phyloP scores from a whole-genome alignment of 2,888 invertebrate genomes.

The Cosmorhoe ocellata region DNA sequence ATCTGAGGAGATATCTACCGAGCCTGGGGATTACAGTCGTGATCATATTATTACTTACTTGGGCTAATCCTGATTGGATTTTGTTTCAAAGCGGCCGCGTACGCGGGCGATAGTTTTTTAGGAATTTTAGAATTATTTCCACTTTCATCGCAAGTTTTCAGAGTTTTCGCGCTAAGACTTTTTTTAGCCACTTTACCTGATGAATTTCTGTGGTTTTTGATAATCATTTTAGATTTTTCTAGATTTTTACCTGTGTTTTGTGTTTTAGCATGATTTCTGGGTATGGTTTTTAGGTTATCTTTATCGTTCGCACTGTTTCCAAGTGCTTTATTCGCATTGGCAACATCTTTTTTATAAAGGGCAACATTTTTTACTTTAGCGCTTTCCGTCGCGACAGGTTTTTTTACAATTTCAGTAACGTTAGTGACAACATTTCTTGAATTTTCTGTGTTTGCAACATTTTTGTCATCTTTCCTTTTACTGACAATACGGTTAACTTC shows the following conservation, averaged over 20 bases:
- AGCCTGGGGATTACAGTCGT: no score
- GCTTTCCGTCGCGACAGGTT: no score
- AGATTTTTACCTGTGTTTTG: background rate
- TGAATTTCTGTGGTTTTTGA: constrained; percentile 14
- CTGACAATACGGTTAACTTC: no score
- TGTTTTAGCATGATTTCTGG: background rate
- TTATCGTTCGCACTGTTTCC: no score
- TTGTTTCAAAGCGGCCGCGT: constrained; percentile 38
- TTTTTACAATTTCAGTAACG: background rate
- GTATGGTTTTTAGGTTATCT: constrained; percentile 1
- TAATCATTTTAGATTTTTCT: constrained; percentile 3
- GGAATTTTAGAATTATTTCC: constrained; percentile 50
- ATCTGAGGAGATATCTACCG: no score
- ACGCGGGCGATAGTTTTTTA: constrained; percentile 36
- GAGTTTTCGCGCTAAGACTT: background rate
- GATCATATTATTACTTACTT: no score
- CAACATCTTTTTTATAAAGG: constrained; percentile 4
- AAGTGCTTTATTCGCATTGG: background rate
- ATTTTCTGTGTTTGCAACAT: no score
- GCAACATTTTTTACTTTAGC: constrained; percentile 6
- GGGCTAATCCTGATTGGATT: constrained; percentile 53
- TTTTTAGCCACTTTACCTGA: constrained; percentile 1
- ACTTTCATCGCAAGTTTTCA: constrained; percentile 15
- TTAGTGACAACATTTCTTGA: background rate
- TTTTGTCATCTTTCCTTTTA: no score